Percentiles rank a stretch among this genome's conserved stretches.
These are phyloP conservation scores for Macquaria australasica DNA, from an alignment of 2,113 vertebrate species.

Conservation along the genomic window DNA sequence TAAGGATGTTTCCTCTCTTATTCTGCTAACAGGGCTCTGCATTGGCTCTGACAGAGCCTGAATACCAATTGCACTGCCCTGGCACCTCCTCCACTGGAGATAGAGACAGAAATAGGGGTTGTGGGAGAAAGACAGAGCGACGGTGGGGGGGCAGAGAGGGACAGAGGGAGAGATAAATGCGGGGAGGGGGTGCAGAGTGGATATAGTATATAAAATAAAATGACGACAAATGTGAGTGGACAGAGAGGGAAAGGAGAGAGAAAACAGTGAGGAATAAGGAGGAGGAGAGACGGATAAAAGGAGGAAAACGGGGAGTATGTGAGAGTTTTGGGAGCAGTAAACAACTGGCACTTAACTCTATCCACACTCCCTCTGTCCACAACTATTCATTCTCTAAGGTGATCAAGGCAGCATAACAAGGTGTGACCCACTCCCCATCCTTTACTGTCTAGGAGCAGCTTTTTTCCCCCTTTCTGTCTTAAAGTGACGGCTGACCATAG, in stretches of 20 bases:
- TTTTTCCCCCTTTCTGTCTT: slow-evolving; percentile 25
- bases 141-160: background rate
- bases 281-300: slow-evolving; percentile 7
- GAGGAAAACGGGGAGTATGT: background rate
- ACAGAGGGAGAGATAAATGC: slow-evolving; percentile 24
- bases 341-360: slow-evolving; percentile 41
- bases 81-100: slow-evolving; percentile 65
- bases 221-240: background rate
- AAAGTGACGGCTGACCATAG: slow-evolving; percentile 65
- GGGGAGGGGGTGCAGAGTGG: background rate
- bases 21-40: slow-evolving; percentile 76
- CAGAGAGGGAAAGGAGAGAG: background rate
- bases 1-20: slow-evolving; percentile 80
- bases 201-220: slow-evolving; percentile 42
- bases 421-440: background rate
- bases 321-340: slow-evolving; percentile 37
- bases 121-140: slow-evolving; percentile 52
- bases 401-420: slow-evolving; percentile 41
- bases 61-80: slow-evolving; percentile 79
- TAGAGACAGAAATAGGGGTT: slow-evolving; percentile 64
- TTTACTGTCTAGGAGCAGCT: background rate
- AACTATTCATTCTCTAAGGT: slow-evolving; percentile 43
- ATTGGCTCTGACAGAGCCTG: slow-evolving; percentile 71
- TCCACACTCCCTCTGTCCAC: slow-evolving; percentile 34
- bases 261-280: background rate